A percentile compares a stretch with the other conserved stretches of the same genome.
Conservation (phyloP, 2,888 invertebrate species). For the Diachrysia chrysitis region DNA sequence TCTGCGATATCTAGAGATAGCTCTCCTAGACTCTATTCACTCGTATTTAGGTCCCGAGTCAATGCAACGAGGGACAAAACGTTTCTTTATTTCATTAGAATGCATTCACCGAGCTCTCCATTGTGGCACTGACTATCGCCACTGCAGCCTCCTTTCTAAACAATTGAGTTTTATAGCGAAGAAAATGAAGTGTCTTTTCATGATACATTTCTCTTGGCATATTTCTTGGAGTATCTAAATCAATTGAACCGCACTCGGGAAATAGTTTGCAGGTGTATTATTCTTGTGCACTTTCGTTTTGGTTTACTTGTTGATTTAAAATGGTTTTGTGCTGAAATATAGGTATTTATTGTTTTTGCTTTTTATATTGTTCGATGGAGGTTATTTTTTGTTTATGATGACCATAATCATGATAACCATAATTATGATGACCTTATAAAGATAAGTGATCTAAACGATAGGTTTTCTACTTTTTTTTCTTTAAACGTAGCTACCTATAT, state of each 20-base stretch:
- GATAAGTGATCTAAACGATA: too few species aligned
- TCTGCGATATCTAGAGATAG: constrained; percentile 62
- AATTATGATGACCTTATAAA: too few species aligned
- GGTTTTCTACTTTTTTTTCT: too few species aligned
- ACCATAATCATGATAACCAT: too few species aligned
- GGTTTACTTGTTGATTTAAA: constrained; percentile 33
- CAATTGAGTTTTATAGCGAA: constrained; percentile 62
- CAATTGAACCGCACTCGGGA: constrained; percentile 37
- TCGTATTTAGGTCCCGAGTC: constrained; percentile 72
- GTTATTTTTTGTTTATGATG: neutral
- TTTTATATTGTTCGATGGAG: neutral
- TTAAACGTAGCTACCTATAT: too few species aligned
- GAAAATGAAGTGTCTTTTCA: constrained; percentile 56
- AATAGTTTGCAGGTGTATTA: constrained; percentile 35
- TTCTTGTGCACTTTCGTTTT: constrained; percentile 29
- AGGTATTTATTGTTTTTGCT: neutral
- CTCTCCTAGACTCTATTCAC: constrained; percentile 60
- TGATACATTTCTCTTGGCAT: constrained; percentile 46
- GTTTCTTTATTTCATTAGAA: constrained; percentile 84
- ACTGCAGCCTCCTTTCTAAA: constrained; percentile 67
- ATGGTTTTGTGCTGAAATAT: neutral
- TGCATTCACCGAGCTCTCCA: constrained; percentile 69
- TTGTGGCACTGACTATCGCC: constrained; percentile 65
- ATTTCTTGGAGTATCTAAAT: constrained; percentile 48
- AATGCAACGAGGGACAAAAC: constrained; percentile 74